Conservation (phyloP, 2,797 vertebrate species). For the Odontamblyopus lacepedii region DNA sequence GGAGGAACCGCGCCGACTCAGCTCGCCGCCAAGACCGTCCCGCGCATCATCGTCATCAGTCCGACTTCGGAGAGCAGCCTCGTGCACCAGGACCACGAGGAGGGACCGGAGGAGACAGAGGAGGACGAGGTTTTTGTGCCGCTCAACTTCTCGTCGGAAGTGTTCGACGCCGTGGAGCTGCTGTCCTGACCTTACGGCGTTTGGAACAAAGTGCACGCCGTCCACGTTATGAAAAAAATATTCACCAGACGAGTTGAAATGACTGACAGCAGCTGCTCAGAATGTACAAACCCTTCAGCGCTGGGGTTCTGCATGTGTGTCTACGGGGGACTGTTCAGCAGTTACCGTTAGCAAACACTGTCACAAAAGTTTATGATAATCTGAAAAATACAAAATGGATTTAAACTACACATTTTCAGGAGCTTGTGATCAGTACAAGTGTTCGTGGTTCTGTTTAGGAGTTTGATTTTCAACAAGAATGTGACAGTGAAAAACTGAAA, state of each 20-base stretch:
- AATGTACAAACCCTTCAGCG: not conserved
- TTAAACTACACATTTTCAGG: too few relatives aligned
- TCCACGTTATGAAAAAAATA: not conserved
- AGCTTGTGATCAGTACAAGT: too few relatives aligned
- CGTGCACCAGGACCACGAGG: conserved; percentile 53
- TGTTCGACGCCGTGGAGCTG: conserved; percentile 80
- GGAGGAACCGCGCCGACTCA: conserved; percentile 3
- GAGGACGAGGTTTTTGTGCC: conserved; percentile 59
- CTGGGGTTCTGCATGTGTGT: too few relatives aligned
- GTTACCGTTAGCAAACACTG: too few relatives aligned
- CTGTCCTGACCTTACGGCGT: conserved; percentile 45
- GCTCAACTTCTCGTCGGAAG: conserved; percentile 75
- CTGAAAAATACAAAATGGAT: too few relatives aligned
- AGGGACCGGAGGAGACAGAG: conserved; percentile 46
- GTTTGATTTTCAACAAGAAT: too few relatives aligned
- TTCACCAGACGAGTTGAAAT: not conserved
- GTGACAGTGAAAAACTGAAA: too few relatives aligned
- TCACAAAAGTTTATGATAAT: too few relatives aligned
- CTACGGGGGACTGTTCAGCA: too few relatives aligned
- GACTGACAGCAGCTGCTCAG: not conserved
- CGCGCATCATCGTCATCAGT: conserved; percentile 81
- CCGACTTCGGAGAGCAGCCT: conserved; percentile 81
- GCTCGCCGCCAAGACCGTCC: conserved; percentile 49
- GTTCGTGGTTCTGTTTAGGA: too few relatives aligned
- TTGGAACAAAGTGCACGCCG: not conserved